Base-by-base conservation (phyloP, 2,888 invertebrate genomes). In the Microctonus hyperodae region DNA sequence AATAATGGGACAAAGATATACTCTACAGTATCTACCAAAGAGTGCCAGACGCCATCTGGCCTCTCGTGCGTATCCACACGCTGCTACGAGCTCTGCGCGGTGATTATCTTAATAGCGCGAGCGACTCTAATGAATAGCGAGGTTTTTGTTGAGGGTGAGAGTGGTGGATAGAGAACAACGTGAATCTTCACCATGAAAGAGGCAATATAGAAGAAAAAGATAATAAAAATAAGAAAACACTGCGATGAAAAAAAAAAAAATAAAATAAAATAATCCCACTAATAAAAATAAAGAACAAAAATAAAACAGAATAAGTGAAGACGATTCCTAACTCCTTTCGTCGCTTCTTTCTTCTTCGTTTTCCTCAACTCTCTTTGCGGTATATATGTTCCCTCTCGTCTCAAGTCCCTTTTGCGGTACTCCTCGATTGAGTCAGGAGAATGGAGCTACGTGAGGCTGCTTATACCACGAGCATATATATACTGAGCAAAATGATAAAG, bases 61-160 rank as follows among this genome's bases (percentile, higher is more conserved):
- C 50, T 67, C 64, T 66, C 16, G 22, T 59, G 40, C 44, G 16
- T 48, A 48, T 59, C 62, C 64, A 69, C 6, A 4, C 44, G 7
- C 5, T 10, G 16, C 44, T 44, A 44, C 20, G 44, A 16, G 16
- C 16, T 2, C 68, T 61, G 56, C 72, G 72, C 75, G 70, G 73
- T 78, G 78, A 80, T 82, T 81, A 80, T 78, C 77, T 81, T 81
- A 80, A 81, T 81, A 81, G 78, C 79, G 76, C 77, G 78, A 78
- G 77, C 75, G 73, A 75, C 77, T 80, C 78, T 81, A 82, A 81
- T 81, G 82, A 81, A 81, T 80, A 79, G 79, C 76, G 74, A 75
- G 74, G 76, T 81, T 82, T 81, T 79, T 79, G 75, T 51, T 73
- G 59, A 62, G 44, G 35, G 23, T 57, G 71, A 59, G 64, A 63